Percentiles rank a stretch among this genome's conserved stretches.
Evolutionary conservation across 2,888 invertebrate genomes (phyloP).

Genomic region (Himalopsyche kuldschensis): DNA sequence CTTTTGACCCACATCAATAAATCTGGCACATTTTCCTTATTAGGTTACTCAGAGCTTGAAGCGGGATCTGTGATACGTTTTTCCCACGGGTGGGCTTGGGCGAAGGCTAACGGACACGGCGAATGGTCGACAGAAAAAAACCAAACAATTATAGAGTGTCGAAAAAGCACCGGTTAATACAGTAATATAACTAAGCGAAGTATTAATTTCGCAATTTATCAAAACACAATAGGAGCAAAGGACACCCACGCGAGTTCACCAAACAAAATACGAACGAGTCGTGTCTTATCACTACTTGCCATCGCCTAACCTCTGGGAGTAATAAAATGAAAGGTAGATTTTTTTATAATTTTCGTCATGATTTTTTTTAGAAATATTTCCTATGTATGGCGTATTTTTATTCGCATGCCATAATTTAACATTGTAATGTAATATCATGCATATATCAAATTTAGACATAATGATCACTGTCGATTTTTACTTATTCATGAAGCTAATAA

Average conservation of each 20-base stretch:
- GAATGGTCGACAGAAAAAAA: neutral
- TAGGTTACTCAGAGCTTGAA: neutral
- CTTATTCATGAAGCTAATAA: too few relatives aligned
- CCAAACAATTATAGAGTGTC: neutral
- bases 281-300: neutral
- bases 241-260: neutral
- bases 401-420: neutral
- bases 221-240: neutral
- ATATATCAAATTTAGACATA: too few relatives aligned
- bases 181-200: neutral
- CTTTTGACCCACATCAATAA: neutral
- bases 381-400: neutral
- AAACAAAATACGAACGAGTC: neutral
- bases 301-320: neutral
- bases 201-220: neutral
- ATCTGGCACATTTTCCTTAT: conserved; percentile 1
- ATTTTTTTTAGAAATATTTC: neutral
- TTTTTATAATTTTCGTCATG: neutral
- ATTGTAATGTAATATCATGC: neutral
- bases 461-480: too few relatives aligned
- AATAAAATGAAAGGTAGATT: neutral
- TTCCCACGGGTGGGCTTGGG: neutral
- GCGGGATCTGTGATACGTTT: neutral
- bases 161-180: neutral
- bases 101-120: neutral